Conservation (phyloP, 2,888 invertebrate genomes). For the Protonemura montana region DNA sequence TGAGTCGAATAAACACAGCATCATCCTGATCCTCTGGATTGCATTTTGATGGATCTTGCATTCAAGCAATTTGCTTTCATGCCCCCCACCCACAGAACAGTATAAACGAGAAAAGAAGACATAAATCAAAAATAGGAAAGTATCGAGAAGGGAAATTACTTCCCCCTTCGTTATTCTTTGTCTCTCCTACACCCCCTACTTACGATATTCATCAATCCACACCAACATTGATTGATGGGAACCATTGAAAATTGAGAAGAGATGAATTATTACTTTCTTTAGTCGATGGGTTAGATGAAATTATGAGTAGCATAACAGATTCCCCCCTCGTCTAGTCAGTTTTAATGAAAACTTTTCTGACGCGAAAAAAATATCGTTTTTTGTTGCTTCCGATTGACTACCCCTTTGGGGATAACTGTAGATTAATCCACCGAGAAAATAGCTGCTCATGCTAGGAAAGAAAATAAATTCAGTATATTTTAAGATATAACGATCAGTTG, state of each 20-base stretch:
- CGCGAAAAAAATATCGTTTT: conserved; percentile 9
- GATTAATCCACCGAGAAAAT: background rate
- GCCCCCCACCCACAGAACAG: conserved; percentile 2
- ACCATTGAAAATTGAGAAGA: conserved; percentile 44
- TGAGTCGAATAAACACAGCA: conserved; percentile 27
- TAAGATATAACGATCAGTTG: too few species aligned
- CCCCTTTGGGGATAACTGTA: background rate
- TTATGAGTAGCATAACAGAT: conserved; percentile 36
- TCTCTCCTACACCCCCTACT: conserved; percentile 34
- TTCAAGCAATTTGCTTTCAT: conserved; percentile 42
- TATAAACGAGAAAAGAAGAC: conserved; percentile 26
- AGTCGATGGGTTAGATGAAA: conserved; percentile 39
- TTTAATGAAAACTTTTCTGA: conserved; percentile 22
- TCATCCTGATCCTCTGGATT: conserved; percentile 9
- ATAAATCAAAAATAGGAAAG: conserved; percentile 45
- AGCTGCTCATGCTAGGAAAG: background rate
- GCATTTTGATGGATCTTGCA: conserved; percentile 44
- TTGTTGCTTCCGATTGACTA: conserved; percentile 7
- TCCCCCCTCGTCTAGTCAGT: conserved; percentile 18
- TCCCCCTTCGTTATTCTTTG: conserved; percentile 37
- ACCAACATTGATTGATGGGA: conserved; percentile 44
- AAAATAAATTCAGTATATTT: too few species aligned
- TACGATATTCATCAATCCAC: conserved; percentile 44
- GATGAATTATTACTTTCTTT: conserved; percentile 41
- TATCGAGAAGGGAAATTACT: conserved; percentile 40